Conservation (phyloP, 2,113 vertebrate species). For the Lepus americanus region DNA sequence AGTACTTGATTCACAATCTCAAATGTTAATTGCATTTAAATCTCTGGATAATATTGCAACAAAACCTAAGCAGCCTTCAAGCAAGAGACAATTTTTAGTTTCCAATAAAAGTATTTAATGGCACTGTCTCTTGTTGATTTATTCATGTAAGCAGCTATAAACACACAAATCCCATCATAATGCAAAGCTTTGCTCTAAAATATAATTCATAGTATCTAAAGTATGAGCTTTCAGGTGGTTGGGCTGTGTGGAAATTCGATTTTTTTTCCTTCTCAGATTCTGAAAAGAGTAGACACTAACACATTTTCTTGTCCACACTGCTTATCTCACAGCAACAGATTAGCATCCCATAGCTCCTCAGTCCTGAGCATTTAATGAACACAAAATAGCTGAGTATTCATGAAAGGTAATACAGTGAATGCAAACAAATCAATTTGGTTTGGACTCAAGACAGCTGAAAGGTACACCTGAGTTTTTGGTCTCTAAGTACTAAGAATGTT, state of each 20-base stretch:
- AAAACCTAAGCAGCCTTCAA: not conserved
- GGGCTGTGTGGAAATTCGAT: slow-evolving; percentile 6
- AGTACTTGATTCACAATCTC: not conserved
- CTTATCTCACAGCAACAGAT: slow-evolving; percentile 6
- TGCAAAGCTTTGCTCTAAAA: slow-evolving; percentile 28
- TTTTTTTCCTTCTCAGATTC: not conserved
- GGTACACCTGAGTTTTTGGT: slow-evolving; percentile 2
- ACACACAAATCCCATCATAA: not conserved
- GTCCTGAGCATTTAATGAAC: not conserved
- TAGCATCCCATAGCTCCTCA: not conserved
- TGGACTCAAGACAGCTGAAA: not conserved
- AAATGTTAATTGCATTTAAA: not conserved
- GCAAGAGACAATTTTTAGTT: not conserved
- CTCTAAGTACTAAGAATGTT: not conserved
- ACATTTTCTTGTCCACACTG: not conserved
- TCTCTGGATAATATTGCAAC: not conserved
- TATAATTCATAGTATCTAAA: slow-evolving; percentile 37
- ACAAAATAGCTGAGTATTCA: not conserved
- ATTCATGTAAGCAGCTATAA: not conserved
- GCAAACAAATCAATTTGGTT: slow-evolving; percentile 54
- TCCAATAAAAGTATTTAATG: not conserved
- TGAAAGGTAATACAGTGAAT: not conserved
- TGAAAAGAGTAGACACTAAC: slow-evolving; percentile 2
- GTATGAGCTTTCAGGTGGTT: slow-evolving; percentile 22
- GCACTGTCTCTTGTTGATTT: not conserved